A percentile compares a stretch with the other conserved stretches of the same genome.
Evolutionary conservation across 2,113 vertebrate genomes (phyloP).

Genomic region (Dipodomys stephensi): DNA sequence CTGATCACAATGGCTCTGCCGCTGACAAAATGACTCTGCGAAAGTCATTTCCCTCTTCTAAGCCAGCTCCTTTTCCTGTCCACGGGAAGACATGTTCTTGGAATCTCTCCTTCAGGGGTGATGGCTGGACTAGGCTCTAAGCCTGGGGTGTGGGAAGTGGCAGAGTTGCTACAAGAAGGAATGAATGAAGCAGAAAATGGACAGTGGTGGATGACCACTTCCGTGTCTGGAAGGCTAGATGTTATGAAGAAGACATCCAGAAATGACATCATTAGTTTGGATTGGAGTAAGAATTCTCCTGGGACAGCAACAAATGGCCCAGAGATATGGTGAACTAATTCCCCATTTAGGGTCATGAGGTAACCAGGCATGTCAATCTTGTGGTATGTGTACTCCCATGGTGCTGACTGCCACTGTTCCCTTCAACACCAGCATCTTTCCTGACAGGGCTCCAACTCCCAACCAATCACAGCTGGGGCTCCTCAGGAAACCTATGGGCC

Average conservation of each 20-base stretch:
- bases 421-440: background rate
- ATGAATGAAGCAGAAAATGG: background rate
- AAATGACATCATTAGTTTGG: constrained; percentile 5
- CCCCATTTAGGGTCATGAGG: background rate
- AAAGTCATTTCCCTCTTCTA: background rate
- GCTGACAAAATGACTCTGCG: background rate
- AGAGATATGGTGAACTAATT: background rate
- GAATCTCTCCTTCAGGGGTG: background rate
- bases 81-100: background rate
- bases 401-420: fast-evolving
- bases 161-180: background rate
- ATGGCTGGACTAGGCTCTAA: background rate
- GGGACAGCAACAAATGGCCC: background rate
- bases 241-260: constrained; percentile 23
- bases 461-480: background rate
- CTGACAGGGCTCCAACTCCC: background rate
- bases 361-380: background rate
- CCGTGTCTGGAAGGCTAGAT: background rate
- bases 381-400: fast-evolving
- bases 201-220: background rate
- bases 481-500: background rate
- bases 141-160: background rate
- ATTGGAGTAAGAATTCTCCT: background rate
- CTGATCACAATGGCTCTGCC: background rate
- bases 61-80: background rate